These are phyloP conservation scores for Lanius ludovicianus DNA, from an alignment of 2,113 vertebrate species.

Conservation along the genomic window DNA sequence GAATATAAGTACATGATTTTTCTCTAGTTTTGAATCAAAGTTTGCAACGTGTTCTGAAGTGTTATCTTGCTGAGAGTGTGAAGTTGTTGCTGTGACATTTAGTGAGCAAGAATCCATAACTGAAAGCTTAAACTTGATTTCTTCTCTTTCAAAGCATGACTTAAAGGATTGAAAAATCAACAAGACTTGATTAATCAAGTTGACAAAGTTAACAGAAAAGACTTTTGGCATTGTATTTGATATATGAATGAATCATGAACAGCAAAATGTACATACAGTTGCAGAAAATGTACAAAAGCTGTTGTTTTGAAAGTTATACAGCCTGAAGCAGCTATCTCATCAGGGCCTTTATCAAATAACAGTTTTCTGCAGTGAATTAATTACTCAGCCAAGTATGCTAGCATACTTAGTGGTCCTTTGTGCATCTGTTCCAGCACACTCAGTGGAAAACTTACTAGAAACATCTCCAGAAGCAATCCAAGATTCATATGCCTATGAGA, in stretches of 20 bases:
- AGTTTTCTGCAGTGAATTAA: neutral
- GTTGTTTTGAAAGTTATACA: neutral
- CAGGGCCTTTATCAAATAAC: neutral
- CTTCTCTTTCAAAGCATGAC: neutral
- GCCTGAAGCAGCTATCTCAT: neutral
- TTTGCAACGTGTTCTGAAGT: neutral
- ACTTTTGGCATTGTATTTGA: neutral
- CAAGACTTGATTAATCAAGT: slow-evolving; percentile 9
- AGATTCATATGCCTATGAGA: neutral
- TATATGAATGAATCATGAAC: neutral
- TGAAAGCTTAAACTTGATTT: neutral
- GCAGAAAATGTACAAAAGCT: neutral
- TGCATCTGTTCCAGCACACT: neutral
- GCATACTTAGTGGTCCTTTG: neutral
- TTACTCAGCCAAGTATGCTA: neutral
- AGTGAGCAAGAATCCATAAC: neutral
- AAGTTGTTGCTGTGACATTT: slow-evolving; percentile 16
- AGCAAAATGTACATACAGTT: neutral
- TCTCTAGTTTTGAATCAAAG: neutral
- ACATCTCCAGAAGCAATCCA: neutral
- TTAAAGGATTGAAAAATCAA: slow-evolving; percentile 36
- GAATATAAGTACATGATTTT: neutral
- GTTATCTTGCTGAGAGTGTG: neutral
- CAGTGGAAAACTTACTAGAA: neutral
- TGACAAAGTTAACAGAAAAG: neutral